phyloP scores from a whole-genome alignment of 2,797 vertebrate species.

The Tokudaia tokunoshimensis region DNA sequence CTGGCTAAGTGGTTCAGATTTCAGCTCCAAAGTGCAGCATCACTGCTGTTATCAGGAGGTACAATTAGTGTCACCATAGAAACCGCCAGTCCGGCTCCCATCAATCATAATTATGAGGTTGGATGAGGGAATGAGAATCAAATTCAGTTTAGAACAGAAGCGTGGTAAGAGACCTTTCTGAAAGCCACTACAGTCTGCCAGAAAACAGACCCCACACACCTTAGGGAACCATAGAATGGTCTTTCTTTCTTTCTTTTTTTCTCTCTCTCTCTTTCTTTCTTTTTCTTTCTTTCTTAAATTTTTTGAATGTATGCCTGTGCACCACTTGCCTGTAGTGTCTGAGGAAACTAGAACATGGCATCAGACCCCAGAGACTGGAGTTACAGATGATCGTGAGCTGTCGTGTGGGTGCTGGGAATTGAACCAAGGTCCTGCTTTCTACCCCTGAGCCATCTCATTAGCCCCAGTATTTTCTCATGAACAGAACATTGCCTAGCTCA shows the following conservation, averaged over 20 bases:
- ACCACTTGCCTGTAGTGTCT: background rate
- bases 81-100: background rate
- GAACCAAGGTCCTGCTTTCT: background rate
- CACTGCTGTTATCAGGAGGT: background rate
- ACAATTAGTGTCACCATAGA: background rate
- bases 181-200: background rate
- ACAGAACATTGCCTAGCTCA: background rate
- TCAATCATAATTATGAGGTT: background rate
- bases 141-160: background rate
- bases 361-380: background rate
- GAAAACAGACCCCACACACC: background rate
- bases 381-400: background rate
- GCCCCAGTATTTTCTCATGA: background rate
- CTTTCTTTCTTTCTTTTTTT: background rate
- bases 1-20: constrained; percentile 8
- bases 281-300: background rate
- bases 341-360: background rate
- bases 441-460: background rate
- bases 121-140: background rate
- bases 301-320: background rate
- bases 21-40: background rate
- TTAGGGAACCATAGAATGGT: background rate
- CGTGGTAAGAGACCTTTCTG: background rate
- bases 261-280: no score
- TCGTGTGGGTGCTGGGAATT: background rate